Base-by-base conservation (phyloP, 2,888 invertebrate genomes). In the Cryptocephalus primarius region DNA sequence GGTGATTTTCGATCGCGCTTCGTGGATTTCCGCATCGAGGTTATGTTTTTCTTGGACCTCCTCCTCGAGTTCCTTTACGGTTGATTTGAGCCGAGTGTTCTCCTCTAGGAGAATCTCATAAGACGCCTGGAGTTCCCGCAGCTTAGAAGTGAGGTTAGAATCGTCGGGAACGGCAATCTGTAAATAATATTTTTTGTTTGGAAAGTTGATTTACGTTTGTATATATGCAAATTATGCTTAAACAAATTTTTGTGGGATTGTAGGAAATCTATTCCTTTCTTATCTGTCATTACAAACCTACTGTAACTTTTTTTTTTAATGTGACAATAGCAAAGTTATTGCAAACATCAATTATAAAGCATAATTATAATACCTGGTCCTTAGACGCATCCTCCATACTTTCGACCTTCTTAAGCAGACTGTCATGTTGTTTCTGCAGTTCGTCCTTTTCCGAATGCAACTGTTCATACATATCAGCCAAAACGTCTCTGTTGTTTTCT, bases 381-480 rank as follows among this genome's bases (percentile, higher is more conserved):
- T 34, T 33, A n/a, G 33, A 9, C 12, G 9, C 32, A 12, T 11
- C 10, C 12, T 46, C 33, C 38, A 39, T 14, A 8, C 33, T 14
- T 12, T 33, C 12, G 6, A 46, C 14, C 44, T 54, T 49, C 13
- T 55, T 53, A 41, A 57, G 53, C 34, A 55, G 43, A 39, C 68
- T 72, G 32, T 78, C 58, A 47, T 68, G 55, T 54, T 74, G 64
- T 52, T 58, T 68, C 59, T 75, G 69, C 33, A 80, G 61, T 44
- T 63, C 60, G 48, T 67, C 70, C 55, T 77, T 78, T 55, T 78
- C 75, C 14, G 69, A 70, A 48, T 68, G 65, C 13, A 71, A 53
- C 44, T 67, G 66, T 44, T 68, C 69, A 43, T 72, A 71, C 32
- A 70, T 68, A 51, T 72, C 69, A 0, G 64, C 66, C 42, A 72